Percentiles rank a stretch among this genome's conserved stretches.
These are phyloP conservation scores for Diabrotica virgifera DNA, from an alignment of 1,140 invertebrate genomes.

Conservation along the genomic window DNA sequence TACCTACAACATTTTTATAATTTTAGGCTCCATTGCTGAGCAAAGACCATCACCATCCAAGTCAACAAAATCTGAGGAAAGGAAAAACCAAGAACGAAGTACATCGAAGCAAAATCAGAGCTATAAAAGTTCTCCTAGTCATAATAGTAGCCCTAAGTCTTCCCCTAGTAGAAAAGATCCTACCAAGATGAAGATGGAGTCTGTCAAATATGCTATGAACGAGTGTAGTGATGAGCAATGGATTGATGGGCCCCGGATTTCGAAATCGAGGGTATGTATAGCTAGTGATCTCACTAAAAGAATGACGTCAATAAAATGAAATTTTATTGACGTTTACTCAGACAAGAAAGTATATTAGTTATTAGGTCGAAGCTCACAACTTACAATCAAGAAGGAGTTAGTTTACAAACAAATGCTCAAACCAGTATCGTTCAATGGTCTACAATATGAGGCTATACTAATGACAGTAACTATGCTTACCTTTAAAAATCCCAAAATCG, in stretches of 20 bases:
- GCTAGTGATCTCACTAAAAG: too few relatives aligned
- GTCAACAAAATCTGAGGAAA: conserved; percentile 50
- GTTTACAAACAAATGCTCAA: too few relatives aligned
- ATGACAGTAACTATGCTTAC: too few relatives aligned
- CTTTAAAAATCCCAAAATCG: too few relatives aligned
- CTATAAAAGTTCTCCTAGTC: conserved; percentile 43
- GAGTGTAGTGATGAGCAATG: conserved; percentile 82
- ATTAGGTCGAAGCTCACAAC: too few relatives aligned
- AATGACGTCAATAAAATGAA: too few relatives aligned
- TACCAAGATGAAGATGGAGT: conserved; percentile 46
- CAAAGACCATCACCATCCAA: conserved; percentile 57
- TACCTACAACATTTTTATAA: not conserved
- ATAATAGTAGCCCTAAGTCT: conserved; percentile 54
- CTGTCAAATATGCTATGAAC: conserved; percentile 37
- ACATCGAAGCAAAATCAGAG: conserved; percentile 28
- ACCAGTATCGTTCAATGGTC: too few relatives aligned
- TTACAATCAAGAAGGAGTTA: too few relatives aligned
- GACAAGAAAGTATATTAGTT: too few relatives aligned
- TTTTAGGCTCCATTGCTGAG: conserved; percentile 61
- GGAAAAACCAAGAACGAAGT: conserved; percentile 49
- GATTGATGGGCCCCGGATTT: conserved; percentile 91
- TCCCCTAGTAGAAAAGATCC: conserved; percentile 56
- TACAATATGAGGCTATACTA: too few relatives aligned
- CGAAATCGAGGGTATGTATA: conserved; percentile 54
- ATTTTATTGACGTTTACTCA: too few relatives aligned